Evolutionary conservation across 30 jellyfish, hydroid and myxozoan genomes (phyloP).

Genomic region (Chrysaora quinquecirrha): DNA sequence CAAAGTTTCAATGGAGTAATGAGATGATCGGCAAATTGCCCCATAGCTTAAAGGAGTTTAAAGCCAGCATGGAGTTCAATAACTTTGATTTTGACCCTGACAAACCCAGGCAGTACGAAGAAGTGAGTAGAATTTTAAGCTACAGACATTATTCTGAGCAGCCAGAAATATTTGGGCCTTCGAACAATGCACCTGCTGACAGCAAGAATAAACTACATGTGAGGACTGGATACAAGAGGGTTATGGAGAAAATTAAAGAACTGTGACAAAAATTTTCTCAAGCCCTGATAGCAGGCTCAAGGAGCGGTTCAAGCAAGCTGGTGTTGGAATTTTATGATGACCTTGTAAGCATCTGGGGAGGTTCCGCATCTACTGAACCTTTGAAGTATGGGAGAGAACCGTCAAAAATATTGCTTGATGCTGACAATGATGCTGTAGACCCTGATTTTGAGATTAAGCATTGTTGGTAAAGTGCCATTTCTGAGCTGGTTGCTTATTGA

Average conservation of each 20-base stretch:
- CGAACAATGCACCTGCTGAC: no score
- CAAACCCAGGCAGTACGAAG: no score
- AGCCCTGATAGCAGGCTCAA: constrained; percentile 33
- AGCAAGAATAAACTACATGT: background rate
- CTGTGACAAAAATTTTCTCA: constrained; percentile 19
- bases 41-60: no score
- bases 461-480: background rate
- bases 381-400: constrained; percentile 21
- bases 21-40: no score
- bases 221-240: constrained; percentile 20
- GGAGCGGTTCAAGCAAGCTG: constrained; percentile 34
- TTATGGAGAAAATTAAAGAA: no score
- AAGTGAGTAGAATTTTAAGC: no score
- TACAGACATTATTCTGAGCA: no score
- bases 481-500: constrained; percentile 1
- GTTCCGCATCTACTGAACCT: constrained; percentile 29
- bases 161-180: no score
- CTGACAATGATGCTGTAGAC: constrained; percentile 11
- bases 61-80: no score
- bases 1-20: no score
- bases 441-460: background rate
- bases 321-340: constrained; percentile 23
- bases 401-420: constrained; percentile 11
- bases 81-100: no score
- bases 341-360: background rate